Percentiles rank a stretch among this genome's conserved stretches.
Conservation (phyloP, 2,888 invertebrate species). For the Cryptocephalus primarius region DNA sequence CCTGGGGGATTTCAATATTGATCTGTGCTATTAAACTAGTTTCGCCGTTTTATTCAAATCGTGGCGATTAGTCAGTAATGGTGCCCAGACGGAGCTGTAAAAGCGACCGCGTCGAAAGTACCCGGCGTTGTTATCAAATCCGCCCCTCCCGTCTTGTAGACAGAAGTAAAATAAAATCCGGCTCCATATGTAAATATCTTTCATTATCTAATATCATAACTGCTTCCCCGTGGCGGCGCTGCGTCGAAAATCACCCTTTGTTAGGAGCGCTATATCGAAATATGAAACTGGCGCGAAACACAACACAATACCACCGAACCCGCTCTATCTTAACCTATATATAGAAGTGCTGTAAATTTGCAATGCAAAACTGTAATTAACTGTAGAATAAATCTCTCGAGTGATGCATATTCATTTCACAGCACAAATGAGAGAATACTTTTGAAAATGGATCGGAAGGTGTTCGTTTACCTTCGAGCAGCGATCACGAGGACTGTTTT, state of each 20-base stretch:
- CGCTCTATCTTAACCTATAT: slow-evolving; percentile 29
- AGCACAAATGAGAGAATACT: slow-evolving; percentile 22
- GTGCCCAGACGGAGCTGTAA: no score
- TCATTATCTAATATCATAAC: no score
- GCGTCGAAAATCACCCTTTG: slow-evolving; percentile 3
- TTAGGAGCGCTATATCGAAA: slow-evolving; percentile 17
- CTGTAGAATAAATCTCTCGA: slow-evolving; percentile 30
- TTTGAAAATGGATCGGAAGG: slow-evolving; percentile 18
- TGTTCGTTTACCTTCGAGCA: slow-evolving; percentile 5
- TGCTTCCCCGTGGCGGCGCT: neutral
- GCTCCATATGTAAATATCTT: no score
- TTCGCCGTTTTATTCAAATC: no score
- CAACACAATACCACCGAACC: slow-evolving; percentile 15
- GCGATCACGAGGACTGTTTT: no score
- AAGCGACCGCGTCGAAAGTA: no score
- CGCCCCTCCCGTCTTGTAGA: no score
- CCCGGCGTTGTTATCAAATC: no score
- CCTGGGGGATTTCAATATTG: no score
- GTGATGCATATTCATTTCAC: slow-evolving; percentile 30
- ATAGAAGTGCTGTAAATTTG: slow-evolving; percentile 31
- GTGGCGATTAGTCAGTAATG: no score
- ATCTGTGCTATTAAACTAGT: no score
- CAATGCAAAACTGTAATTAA: slow-evolving; percentile 35
- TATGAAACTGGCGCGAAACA: slow-evolving; percentile 14
- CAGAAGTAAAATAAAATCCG: no score